Evolutionary conservation across 2,797 vertebrate species (phyloP).

Genomic region (Eutrigla gurnardus): DNA sequence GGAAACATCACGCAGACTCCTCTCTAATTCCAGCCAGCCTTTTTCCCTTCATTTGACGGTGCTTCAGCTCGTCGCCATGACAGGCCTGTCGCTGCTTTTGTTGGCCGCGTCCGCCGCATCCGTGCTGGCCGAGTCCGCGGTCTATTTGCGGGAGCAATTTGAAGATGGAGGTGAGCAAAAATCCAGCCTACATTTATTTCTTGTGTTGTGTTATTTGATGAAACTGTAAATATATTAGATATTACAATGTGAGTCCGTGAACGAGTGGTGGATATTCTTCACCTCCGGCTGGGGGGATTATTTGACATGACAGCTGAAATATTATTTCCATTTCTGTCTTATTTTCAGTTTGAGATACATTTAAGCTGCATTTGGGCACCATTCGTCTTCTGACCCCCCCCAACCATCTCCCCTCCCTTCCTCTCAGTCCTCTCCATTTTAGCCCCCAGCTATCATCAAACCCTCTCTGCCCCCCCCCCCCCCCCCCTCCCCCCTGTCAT

Average conservation of each 20-base stretch:
- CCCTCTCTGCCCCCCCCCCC: constrained; percentile 44
- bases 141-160: constrained; percentile 89
- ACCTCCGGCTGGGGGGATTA: not conserved
- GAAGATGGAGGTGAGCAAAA: constrained; percentile 87
- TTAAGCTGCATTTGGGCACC: not conserved
- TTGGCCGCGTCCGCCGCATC: constrained; percentile 76
- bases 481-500: constrained; percentile 33
- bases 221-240: too few relatives aligned
- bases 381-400: constrained; percentile 39
- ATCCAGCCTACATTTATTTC: too few relatives aligned
- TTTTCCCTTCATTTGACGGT: not conserved
- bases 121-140: constrained; percentile 78
- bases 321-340: not conserved
- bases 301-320: not conserved
- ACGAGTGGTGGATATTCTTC: not conserved
- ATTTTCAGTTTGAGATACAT: not conserved
- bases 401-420: not conserved
- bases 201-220: not conserved
- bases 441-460: constrained; percentile 33
- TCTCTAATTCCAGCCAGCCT: not conserved
- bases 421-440: not conserved
- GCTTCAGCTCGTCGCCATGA: constrained; percentile 67
- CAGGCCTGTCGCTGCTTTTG: constrained; percentile 78
- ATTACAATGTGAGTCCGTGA: not conserved
- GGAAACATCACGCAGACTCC: not conserved